These are phyloP conservation scores for Sebastes taczanowskii DNA, from an alignment of 2,797 vertebrate genomes.

Conservation along the genomic window DNA sequence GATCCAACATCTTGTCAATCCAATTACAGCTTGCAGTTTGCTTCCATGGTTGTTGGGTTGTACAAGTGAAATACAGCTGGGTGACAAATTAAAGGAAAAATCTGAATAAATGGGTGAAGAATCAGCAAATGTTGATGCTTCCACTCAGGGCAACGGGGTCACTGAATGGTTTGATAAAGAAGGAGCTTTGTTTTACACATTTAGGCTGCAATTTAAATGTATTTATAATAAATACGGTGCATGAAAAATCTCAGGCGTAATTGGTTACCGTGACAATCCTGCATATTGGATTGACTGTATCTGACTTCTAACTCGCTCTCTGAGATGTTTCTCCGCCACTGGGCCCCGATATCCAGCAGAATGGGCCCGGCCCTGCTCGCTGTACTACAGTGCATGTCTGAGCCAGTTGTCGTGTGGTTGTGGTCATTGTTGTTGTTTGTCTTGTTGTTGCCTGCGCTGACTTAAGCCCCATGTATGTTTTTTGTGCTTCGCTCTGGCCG, in stretches of 20 bases:
- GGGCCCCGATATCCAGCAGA: neutral
- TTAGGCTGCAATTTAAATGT: neutral
- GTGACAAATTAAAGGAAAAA: constrained; percentile 22
- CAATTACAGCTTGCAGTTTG: constrained; percentile 22
- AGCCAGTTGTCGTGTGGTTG: constrained; percentile 39
- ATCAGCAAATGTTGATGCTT: neutral
- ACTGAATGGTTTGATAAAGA: neutral
- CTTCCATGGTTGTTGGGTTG: constrained; percentile 2
- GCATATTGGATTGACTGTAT: neutral
- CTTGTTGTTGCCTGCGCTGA: constrained; percentile 46
- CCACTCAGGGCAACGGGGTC: neutral
- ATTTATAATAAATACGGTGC: neutral
- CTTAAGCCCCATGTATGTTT: constrained; percentile 36
- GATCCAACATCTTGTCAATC: constrained; percentile 37
- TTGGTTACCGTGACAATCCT: neutral
- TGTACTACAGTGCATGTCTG: constrained; percentile 21
- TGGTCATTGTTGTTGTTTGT: constrained; percentile 57
- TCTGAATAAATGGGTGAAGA: neutral
- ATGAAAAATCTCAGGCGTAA: neutral
- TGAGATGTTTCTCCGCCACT: neutral
- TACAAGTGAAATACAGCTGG: neutral
- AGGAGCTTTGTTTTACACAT: neutral
- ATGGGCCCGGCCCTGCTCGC: neutral
- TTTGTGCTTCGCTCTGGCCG: constrained; percentile 36
- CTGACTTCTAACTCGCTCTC: neutral